Evolutionary conservation across 2,113 vertebrate species (phyloP), one percentile per base, ranked within the genome.

Genomic region (Coreoperca whiteheadi): DNA sequence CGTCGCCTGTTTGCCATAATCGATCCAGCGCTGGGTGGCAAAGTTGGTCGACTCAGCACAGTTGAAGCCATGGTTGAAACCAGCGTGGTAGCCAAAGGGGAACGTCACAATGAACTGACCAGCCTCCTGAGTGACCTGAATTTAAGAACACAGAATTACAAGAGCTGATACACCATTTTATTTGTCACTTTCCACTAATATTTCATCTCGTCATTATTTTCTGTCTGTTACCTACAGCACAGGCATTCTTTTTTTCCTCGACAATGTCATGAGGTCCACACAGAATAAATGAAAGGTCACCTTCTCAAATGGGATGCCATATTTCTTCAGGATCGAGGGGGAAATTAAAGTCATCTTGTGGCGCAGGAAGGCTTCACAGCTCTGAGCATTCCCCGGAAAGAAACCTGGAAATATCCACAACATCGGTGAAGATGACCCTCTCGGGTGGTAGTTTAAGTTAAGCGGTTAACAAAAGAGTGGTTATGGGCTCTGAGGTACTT

Each of bases 11-110:
- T 99, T 99, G 86, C 98, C 98, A 0, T 99, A 99, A 70, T 99
- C 98, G 0, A 99, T 99, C 98, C 98, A 99, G 28, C 98, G 94
- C 54, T 97, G 96, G 2, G 97, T 98, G 57, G 98, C 98, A 81
- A 99, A 99, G 91, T 99, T 99, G 66, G 98, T 99, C 4, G 98
- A 98, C 89, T 99, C 98, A 0, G 98, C 98, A 86, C 98, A 99
- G 93, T 99, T 99, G 93, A 99, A 99, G n/a, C 98, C 98, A 0
- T 99, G 98, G 92, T 99, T 99, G 89, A 99, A 99, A n/a, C 98
- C 98, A 30, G 98, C 97, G 0, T 99, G 98, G 86, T 99, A 99
- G 56, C 96, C 97, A 18, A 97, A 99, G 1, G 98, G 98, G 75
- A 99, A 99, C 0, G 98, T 98, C 91, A 99, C 96, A 87, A 99